Conservation (phyloP, 2,797 vertebrate species). For the Denticeps clupeoides region DNA sequence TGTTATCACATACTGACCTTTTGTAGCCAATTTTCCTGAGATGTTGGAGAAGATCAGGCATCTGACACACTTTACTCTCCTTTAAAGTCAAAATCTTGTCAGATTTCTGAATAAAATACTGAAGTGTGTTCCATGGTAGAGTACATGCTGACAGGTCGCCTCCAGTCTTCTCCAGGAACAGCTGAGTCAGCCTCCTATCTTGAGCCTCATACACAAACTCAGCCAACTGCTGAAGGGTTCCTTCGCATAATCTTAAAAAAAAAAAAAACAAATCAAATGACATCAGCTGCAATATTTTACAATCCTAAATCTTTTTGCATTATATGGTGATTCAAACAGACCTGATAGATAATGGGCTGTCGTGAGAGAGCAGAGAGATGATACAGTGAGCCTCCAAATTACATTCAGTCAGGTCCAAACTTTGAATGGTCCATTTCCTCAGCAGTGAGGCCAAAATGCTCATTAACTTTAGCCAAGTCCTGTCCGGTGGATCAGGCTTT, state of each 20-base stretch:
- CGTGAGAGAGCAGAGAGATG: conserved; percentile 10
- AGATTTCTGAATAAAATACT: conserved; percentile 13
- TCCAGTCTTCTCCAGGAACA: conserved; percentile 21
- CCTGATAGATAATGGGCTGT: conserved; percentile 9
- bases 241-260: conserved; percentile 13
- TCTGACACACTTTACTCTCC: conserved; percentile 13
- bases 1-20: conserved; percentile 5
- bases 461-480: conserved; percentile 4
- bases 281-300: background rate
- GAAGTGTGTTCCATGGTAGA: conserved; percentile 21
- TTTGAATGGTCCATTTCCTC: conserved; percentile 15
- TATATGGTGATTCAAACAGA: conserved; percentile 1
- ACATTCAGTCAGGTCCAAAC: conserved; percentile 13
- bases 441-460: conserved; percentile 14
- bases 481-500: background rate
- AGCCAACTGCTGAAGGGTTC: conserved; percentile 12
- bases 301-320: background rate
- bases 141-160: conserved; percentile 17
- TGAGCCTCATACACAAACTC: conserved; percentile 17
- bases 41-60: conserved; percentile 11
- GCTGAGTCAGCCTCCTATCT: conserved; percentile 14
- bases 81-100: conserved; percentile 11
- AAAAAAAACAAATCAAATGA: background rate
- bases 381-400: conserved; percentile 5
- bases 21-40: conserved; percentile 12